Percentiles rank a stretch among this genome's conserved stretches.
Conservation (phyloP, 2,113 vertebrate species). For the Trogon melanurus region DNA sequence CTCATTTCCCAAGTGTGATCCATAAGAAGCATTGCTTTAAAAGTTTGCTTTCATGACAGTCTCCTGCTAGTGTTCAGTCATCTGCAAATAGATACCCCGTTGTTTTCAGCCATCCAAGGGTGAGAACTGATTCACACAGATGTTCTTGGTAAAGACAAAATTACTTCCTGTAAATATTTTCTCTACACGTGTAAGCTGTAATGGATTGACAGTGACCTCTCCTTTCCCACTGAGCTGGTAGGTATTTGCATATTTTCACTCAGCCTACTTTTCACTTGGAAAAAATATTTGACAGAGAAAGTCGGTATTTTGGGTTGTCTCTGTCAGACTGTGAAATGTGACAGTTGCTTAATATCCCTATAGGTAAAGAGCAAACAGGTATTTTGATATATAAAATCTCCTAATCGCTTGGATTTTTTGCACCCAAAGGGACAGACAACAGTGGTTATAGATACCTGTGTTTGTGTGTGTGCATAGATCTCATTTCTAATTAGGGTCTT, state of each 20-base stretch:
- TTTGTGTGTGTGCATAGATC: accelerated
- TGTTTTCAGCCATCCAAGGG: not conserved
- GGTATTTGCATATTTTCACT: not conserved
- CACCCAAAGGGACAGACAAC: not conserved
- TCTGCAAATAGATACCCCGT: not conserved
- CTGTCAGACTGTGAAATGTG: not conserved
- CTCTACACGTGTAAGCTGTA: not conserved
- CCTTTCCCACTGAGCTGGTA: not conserved
- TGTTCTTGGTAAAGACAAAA: conserved; percentile 1
- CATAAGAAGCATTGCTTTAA: not conserved
- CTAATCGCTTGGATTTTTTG: not conserved
- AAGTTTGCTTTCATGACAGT: not conserved
- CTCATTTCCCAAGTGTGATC: not conserved
- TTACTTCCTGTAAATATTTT: conserved; percentile 19
- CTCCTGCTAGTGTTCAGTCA: not conserved
- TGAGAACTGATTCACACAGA: not conserved
- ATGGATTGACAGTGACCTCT: not conserved
- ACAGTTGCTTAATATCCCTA: not conserved
- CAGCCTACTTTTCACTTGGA: not conserved
- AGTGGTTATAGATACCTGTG: not conserved
- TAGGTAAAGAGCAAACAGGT: not conserved
- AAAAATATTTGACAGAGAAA: not conserved
- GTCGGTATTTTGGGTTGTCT: not conserved
- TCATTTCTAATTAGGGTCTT: not conserved
- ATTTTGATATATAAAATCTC: not conserved